phyloP scores from a whole-genome alignment of 2,113 vertebrate species.

The Craseonycteris thonglongyai region DNA sequence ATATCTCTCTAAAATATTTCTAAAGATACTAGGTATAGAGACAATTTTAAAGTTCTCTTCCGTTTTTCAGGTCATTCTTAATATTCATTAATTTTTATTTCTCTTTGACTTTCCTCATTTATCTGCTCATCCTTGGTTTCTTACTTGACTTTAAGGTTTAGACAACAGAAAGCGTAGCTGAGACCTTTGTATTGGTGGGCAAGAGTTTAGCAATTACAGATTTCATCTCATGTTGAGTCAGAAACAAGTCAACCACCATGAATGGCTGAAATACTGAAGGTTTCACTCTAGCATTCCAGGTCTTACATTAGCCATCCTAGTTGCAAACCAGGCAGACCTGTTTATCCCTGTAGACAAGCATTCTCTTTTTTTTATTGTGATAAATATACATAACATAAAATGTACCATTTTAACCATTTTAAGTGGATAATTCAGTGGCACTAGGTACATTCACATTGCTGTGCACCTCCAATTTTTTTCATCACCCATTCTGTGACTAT shows the following conservation, averaged over 20 bases:
- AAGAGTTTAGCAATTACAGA: not conserved
- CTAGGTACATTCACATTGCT: not conserved
- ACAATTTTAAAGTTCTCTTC: not conserved
- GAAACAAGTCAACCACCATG: not conserved
- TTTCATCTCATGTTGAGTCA: not conserved
- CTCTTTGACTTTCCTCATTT: not conserved
- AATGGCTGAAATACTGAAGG: not conserved
- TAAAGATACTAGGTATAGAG: not conserved
- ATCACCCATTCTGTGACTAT: not conserved
- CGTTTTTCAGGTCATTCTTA: not conserved
- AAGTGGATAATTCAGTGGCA: not conserved
- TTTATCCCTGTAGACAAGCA: not conserved
- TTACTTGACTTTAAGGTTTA: not conserved
- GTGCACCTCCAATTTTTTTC: not conserved
- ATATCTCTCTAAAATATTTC: not conserved
- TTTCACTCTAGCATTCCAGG: not conserved
- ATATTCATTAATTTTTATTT: not conserved
- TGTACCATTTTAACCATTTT: not conserved
- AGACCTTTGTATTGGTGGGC: not conserved
- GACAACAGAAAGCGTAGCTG: not conserved
- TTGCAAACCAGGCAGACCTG: not conserved
- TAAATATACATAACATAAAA: not conserved
- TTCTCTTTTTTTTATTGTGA: not conserved
- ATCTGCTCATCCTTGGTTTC: not conserved
- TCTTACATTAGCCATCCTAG: not conserved